Conservation (phyloP, 2,888 invertebrate genomes). For the Trypoxylon attenuatum region DNA sequence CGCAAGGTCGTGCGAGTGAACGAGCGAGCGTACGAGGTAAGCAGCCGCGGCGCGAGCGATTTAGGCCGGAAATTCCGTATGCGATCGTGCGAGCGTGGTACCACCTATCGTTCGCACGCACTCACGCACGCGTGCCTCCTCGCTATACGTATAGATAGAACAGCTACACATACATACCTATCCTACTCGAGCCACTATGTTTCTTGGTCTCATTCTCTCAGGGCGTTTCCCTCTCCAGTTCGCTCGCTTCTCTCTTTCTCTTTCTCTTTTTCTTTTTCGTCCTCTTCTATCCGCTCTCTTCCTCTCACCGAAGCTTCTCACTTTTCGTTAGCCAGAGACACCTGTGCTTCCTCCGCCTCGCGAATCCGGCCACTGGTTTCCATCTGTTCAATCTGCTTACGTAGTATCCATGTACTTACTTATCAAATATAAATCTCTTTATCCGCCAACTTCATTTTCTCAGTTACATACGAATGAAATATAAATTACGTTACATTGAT, state of each 20-base stretch:
- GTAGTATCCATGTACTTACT: no score
- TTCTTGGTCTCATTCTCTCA: conserved; percentile 6
- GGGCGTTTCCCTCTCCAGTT: conserved; percentile 9
- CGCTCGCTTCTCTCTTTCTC: not conserved
- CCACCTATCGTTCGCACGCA: conserved; percentile 27
- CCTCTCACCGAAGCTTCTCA: not conserved
- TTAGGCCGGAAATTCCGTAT: conserved; percentile 62
- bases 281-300: not conserved
- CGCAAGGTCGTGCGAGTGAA: conserved; percentile 61
- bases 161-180: not conserved
- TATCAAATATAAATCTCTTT: no score
- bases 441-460: no score
- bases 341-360: not conserved
- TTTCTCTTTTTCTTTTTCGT: not conserved
- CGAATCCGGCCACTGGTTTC: not conserved
- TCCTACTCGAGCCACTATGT: not conserved
- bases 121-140: conserved; percentile 41
- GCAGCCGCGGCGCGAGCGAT: conserved; percentile 45
- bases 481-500: no score
- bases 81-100: conserved; percentile 46
- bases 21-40: not conserved
- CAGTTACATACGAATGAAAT: no score
- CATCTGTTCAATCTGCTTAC: no score
- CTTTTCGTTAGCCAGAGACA: conserved; percentile 7
- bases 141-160: conserved; percentile 10